Conservation (phyloP, 2,113 vertebrate species). For the Xenopus tropicalis region DNA sequence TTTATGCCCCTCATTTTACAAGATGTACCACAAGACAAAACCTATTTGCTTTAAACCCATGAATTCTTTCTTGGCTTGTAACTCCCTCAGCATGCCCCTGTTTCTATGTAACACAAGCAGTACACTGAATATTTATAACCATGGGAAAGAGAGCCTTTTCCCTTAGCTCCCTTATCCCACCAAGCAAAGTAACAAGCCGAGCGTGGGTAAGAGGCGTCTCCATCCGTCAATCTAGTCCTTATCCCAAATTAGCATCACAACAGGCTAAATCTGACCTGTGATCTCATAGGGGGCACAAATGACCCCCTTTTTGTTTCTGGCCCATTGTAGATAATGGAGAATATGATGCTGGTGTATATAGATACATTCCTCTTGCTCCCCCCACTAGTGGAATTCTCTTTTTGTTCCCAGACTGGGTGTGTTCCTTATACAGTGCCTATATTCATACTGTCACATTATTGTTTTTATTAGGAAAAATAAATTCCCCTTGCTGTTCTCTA, state of each 20-base stretch:
- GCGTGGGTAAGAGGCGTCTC: conserved; percentile 1
- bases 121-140: conserved; percentile 22
- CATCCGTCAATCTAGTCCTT: conserved; percentile 11
- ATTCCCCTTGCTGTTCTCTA: not conserved
- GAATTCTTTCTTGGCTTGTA: not conserved
- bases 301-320: conserved; percentile 26
- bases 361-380: not conserved
- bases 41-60: not conserved
- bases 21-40: not conserved
- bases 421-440: not conserved
- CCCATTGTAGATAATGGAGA: conserved; percentile 21
- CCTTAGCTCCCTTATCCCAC: not conserved
- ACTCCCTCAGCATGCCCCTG: too few relatives aligned
- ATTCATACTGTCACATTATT: not conserved
- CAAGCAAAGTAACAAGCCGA: not conserved
- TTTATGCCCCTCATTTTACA: not conserved
- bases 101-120: not conserved
- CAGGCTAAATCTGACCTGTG: conserved; percentile 12
- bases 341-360: conserved; percentile 11
- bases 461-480: not conserved
- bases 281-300: conserved; percentile 10
- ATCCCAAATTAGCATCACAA: conserved; percentile 33
- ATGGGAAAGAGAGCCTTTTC: conserved; percentile 12
- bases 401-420: conserved; percentile 10
- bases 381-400: conserved; percentile 15